A percentile compares a stretch with the other conserved stretches of the same genome.
These are phyloP conservation scores for Ypsolopha scabrella DNA, from an alignment of 2,888 invertebrate species.

Conservation along the genomic window DNA sequence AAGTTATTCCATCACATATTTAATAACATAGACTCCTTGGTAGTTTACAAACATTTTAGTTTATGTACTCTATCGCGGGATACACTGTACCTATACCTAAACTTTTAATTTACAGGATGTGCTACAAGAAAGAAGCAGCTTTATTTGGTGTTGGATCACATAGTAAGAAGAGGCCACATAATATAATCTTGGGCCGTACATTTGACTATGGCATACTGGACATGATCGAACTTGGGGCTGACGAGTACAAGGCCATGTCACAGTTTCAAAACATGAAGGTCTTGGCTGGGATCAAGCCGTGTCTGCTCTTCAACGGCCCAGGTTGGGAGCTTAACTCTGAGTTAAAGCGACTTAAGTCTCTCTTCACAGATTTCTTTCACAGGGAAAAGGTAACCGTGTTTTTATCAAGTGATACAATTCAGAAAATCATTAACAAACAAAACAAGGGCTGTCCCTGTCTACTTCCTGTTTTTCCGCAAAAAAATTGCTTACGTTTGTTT, in stretches of 20 bases:
- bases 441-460: neutral
- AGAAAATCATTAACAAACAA: neutral
- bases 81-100: no score
- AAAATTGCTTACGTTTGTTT: neutral
- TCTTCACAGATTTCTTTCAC: slow-evolving; percentile 94
- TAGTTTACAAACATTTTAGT: no score
- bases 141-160: slow-evolving; percentile 93
- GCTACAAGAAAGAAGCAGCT: slow-evolving; percentile 88
- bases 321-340: slow-evolving; percentile 88
- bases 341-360: slow-evolving; percentile 84
- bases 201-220: slow-evolving; percentile 93
- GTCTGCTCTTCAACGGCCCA: slow-evolving; percentile 92
- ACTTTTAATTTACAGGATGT: slow-evolving; percentile 51
- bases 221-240: slow-evolving; percentile 95
- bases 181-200: slow-evolving; percentile 88
- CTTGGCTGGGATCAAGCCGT: slow-evolving; percentile 87
- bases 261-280: slow-evolving; percentile 86
- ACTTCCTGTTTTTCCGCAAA: neutral
- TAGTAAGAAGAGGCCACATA: slow-evolving; percentile 95
- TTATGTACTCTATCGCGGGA: no score
- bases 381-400: slow-evolving; percentile 72
- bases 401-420: neutral
- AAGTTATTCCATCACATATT: no score
- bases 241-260: slow-evolving; percentile 81
- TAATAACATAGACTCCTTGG: no score